These are phyloP conservation scores for Alauda arvensis DNA, from an alignment of 2,797 vertebrate genomes.

Conservation along the genomic window DNA sequence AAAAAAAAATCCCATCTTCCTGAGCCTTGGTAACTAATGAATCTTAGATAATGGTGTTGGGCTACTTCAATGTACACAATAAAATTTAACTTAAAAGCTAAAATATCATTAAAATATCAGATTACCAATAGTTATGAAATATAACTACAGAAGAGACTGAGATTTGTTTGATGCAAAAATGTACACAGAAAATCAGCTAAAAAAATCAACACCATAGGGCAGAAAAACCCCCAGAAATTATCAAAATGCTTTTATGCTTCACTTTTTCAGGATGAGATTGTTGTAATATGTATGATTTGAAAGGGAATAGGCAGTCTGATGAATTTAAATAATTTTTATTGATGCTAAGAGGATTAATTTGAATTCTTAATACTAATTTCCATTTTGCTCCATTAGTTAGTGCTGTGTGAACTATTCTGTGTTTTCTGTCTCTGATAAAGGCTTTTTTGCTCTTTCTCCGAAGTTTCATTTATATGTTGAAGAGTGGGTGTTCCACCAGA, in stretches of 20 bases:
- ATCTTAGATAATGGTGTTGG: background rate
- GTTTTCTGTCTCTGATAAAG: conserved; percentile 1
- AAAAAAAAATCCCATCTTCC: background rate
- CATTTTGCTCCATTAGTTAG: background rate
- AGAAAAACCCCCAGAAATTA: background rate
- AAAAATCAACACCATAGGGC: background rate
- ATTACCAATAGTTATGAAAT: background rate
- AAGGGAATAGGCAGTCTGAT: background rate
- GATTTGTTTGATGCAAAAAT: conserved; percentile 15
- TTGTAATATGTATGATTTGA: background rate
- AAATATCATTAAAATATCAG: background rate
- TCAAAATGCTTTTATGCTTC: background rate
- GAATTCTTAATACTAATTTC: background rate
- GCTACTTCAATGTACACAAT: background rate
- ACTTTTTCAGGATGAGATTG: background rate
- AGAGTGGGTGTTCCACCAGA: background rate
- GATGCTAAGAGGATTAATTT: background rate
- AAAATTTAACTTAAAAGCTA: background rate
- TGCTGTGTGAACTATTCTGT: background rate
- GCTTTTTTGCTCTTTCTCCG: conserved; percentile 5
- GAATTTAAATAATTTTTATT: background rate
- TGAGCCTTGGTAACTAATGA: background rate
- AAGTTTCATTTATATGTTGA: background rate
- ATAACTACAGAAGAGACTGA: background rate
- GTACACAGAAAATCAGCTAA: background rate